A percentile compares a stretch with the other conserved stretches of the same genome.
Evolutionary conservation across 2,113 vertebrate species (phyloP).

Genomic region (Austrofundulus limnaeus): DNA sequence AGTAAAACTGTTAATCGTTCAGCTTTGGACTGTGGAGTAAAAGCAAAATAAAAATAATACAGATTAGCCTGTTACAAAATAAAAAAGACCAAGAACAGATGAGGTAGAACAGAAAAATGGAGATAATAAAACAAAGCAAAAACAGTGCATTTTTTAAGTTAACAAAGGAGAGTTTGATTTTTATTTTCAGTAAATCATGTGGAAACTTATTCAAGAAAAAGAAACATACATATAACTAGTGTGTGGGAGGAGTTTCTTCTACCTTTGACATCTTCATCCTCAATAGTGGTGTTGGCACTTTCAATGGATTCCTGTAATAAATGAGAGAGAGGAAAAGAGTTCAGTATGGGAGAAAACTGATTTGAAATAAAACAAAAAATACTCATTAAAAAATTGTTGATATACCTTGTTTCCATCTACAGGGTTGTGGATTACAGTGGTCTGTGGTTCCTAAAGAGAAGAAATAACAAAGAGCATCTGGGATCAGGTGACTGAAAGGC

Average conservation of each 20-base stretch:
- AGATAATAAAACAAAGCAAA: not conserved
- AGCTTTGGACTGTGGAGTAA: too few species aligned
- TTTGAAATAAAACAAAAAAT: not conserved
- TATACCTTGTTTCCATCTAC: slow-evolving; percentile 98
- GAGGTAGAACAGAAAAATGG: not conserved
- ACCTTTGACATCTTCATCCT: slow-evolving; percentile 99
- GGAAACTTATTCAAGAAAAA: slow-evolving; percentile 17
- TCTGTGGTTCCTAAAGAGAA: slow-evolving; percentile 91
- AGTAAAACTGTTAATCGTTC: too few species aligned
- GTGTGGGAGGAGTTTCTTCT: slow-evolving; percentile 28
- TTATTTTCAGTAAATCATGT: not conserved
- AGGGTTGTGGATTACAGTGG: slow-evolving; percentile 98
- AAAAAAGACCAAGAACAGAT: too few species aligned
- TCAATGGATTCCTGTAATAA: slow-evolving; percentile 91
- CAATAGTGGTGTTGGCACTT: slow-evolving; percentile 96
- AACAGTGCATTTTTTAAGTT: slow-evolving; percentile 10
- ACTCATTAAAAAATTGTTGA: not conserved
- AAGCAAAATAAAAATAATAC: too few species aligned
- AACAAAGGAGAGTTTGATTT: not conserved
- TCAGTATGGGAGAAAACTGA: not conserved
- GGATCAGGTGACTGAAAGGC: slow-evolving; percentile 47
- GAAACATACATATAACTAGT: not conserved
- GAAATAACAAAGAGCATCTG: slow-evolving; percentile 76
- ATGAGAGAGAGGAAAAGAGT: not conserved
- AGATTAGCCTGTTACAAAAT: too few species aligned